A percentile compares a stretch with the other conserved stretches of the same genome.
Evolutionary conservation across 2,888 invertebrate genomes (phyloP).

Genomic region (Orthosia gothica): DNA sequence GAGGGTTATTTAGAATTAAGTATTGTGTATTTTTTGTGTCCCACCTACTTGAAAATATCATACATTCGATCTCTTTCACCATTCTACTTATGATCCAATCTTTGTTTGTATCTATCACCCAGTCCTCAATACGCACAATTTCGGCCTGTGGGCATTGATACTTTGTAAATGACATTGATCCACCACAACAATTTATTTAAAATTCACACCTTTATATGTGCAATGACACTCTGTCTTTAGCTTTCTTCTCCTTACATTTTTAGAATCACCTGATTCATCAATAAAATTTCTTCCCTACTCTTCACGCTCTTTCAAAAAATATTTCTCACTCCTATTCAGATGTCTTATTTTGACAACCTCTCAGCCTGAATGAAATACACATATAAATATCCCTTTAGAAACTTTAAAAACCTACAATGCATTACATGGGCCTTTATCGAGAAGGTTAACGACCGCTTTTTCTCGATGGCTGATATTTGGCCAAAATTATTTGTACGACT

Average conservation of each 20-base stretch:
- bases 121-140: not conserved
- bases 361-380: slow-evolving; percentile 16
- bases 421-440: not conserved
- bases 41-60: not conserved
- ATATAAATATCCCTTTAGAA: slow-evolving; percentile 3
- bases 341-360: slow-evolving; percentile 1
- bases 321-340: not conserved
- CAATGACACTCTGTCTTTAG: not conserved
- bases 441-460: slow-evolving; percentile 10
- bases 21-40: not conserved
- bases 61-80: not conserved
- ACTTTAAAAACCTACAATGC: not conserved
- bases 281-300: no score
- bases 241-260: no score
- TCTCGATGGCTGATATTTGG: not conserved
- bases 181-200: slow-evolving; percentile 4
- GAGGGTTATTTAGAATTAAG: slow-evolving; percentile 30
- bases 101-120: slow-evolving; percentile 2
- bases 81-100: not conserved
- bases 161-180: not conserved
- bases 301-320: not conserved
- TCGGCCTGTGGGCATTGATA: not conserved
- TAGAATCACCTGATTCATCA: no score
- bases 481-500: not conserved
- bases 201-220: slow-evolving; percentile 7